phyloP scores from a whole-genome alignment of 2,113 vertebrate species.

The Paralichthys olivaceus region DNA sequence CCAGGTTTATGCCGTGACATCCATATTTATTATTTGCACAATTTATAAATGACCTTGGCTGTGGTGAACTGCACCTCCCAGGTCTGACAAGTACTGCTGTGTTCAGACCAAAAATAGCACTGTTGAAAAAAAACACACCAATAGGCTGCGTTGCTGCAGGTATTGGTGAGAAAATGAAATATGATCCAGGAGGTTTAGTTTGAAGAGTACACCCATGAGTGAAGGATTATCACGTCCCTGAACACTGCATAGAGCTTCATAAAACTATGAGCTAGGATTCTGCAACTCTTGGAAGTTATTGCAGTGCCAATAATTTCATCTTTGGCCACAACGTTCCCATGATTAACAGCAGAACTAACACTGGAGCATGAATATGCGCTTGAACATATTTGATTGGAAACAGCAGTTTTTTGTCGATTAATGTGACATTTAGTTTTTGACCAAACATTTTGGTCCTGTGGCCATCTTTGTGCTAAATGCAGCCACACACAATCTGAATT shows the following conservation, averaged over 20 bases:
- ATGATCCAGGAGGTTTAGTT: conserved; percentile 45
- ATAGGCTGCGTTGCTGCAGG: conserved; percentile 48
- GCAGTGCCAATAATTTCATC: conserved; percentile 29
- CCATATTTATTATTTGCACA: conserved; percentile 68
- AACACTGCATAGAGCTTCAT: conserved; percentile 18
- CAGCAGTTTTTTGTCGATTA: not conserved
- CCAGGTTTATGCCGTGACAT: conserved; percentile 47
- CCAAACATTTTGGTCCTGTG: not conserved
- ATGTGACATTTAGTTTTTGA: not conserved
- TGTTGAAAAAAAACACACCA: conserved; percentile 30
- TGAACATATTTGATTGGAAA: not conserved
- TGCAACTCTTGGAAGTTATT: conserved; percentile 10
- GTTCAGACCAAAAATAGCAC: conserved; percentile 59
- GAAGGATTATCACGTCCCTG: conserved; percentile 55
- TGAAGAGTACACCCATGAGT: conserved; percentile 41
- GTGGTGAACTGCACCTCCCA: conserved; percentile 36
- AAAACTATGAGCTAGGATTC: not conserved
- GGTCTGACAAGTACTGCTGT: conserved; percentile 37
- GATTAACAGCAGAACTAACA: conserved; percentile 29
- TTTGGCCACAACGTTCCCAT: conserved; percentile 2
- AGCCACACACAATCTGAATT: not conserved
- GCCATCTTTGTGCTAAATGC: not conserved
- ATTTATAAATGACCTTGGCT: conserved; percentile 61
- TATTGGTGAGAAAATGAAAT: conserved; percentile 57
- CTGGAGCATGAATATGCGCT: not conserved